Percentiles rank a stretch among this genome's conserved stretches.
Conservation (phyloP, 2,113 vertebrate species). For the Pogonocichla stellata region DNA sequence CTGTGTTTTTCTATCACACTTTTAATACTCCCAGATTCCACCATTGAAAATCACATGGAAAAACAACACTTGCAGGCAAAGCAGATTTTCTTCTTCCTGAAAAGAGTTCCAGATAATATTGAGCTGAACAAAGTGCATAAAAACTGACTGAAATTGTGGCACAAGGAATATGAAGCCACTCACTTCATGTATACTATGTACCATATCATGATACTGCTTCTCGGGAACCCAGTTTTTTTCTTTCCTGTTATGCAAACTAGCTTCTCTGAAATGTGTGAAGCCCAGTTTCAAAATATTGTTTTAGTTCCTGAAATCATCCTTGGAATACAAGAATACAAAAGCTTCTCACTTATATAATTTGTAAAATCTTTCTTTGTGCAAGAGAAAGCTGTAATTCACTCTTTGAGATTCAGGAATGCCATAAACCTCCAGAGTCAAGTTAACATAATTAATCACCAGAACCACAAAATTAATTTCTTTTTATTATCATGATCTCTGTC, state of each 20-base stretch:
- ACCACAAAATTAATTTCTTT: neutral
- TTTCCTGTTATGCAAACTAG: neutral
- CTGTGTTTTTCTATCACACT: neutral
- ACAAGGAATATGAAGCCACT: neutral
- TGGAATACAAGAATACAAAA: neutral
- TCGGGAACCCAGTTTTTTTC: neutral
- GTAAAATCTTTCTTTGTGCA: neutral
- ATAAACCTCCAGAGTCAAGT: neutral
- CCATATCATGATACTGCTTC: neutral
- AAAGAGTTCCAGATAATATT: neutral
- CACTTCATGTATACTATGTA: neutral
- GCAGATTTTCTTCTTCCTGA: neutral
- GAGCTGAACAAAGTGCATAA: neutral
- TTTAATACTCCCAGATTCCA: neutral
- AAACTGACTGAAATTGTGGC: neutral
- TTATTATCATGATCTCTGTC: neutral
- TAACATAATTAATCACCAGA: neutral
- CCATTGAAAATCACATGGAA: neutral
- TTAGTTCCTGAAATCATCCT: neutral
- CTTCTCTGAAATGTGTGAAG: neutral
- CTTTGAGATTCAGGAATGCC: neutral
- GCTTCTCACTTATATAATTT: neutral
- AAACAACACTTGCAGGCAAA: neutral
- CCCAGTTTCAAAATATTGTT: neutral
- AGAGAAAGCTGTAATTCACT: neutral